phyloP scores from a whole-genome alignment of 2,888 invertebrate genomes.

The Aricia artaxerxes region DNA sequence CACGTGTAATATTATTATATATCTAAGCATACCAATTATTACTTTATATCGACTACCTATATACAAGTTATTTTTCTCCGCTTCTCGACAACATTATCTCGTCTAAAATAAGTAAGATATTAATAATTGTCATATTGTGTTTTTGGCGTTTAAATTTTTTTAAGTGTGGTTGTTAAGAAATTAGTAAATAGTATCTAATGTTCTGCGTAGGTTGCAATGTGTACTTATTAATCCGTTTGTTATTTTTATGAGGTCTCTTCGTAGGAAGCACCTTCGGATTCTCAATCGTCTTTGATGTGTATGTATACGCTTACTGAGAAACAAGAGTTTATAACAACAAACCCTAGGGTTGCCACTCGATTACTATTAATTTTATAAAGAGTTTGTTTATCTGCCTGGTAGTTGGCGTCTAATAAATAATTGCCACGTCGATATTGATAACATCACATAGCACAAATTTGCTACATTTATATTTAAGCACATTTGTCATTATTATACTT shows the following conservation, averaged over 20 bases:
- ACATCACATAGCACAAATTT: neutral
- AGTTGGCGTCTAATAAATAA: neutral
- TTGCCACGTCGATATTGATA: neutral
- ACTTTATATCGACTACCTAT: too few species aligned
- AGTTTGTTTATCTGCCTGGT: neutral
- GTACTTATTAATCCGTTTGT: neutral
- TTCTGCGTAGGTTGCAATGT: neutral
- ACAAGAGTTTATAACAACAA: slow-evolving; percentile 25
- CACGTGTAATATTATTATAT: too few species aligned
- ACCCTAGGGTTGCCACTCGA: neutral
- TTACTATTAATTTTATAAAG: neutral
- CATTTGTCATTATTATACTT: neutral
- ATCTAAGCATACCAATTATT: too few species aligned
- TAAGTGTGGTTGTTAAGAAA: neutral
- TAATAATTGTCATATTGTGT: too few species aligned
- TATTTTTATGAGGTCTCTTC: neutral
- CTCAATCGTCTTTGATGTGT: slow-evolving; percentile 21
- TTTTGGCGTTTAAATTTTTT: neutral
- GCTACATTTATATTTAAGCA: neutral
- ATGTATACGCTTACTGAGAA: slow-evolving; percentile 20
- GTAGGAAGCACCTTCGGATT: slow-evolving; percentile 25
- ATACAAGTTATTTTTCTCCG: too few species aligned
- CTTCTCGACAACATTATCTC: too few species aligned
- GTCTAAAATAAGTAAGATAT: too few species aligned
- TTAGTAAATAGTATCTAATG: neutral